Conservation (phyloP, 2,797 vertebrate genomes). For the Bovichtus diacanthus region DNA sequence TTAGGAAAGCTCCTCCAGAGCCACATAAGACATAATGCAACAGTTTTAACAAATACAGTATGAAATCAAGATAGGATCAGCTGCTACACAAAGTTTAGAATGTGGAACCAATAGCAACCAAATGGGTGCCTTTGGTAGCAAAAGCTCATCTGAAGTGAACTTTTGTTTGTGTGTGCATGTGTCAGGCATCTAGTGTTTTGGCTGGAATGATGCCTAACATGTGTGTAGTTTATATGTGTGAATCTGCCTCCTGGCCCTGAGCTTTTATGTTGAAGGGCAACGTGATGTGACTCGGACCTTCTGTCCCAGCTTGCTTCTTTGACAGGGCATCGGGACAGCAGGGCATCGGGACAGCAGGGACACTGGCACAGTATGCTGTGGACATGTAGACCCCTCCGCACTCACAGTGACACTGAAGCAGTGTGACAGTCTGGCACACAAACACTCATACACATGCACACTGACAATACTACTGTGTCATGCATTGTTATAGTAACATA, state of each 20-base stretch:
- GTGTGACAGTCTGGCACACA: constrained; percentile 18
- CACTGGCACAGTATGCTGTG: constrained; percentile 9
- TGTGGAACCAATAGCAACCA: background rate
- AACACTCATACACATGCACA: background rate
- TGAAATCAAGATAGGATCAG: background rate
- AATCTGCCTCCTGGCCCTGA: constrained; percentile 13
- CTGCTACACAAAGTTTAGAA: background rate
- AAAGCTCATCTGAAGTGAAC: background rate
- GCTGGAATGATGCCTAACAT: background rate
- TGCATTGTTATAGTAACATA: background rate
- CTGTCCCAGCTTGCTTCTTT: constrained; percentile 56
- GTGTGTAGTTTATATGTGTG: constrained; percentile 3
- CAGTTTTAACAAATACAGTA: background rate
- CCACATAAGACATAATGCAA: too few relatives aligned
- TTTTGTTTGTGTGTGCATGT: background rate
- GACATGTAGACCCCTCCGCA: background rate
- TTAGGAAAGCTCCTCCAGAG: too few relatives aligned
- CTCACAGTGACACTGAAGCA: constrained; percentile 41
- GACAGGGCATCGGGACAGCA: too few relatives aligned
- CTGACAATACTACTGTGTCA: background rate
- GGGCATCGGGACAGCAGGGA: constrained; percentile 39
- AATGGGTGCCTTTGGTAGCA: background rate
- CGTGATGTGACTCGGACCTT: constrained; percentile 62
- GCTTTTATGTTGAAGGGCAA: constrained; percentile 23
- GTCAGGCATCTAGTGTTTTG: background rate